phyloP scores from a whole-genome alignment of 2,888 invertebrate species.

The Drosophila affinis region DNA sequence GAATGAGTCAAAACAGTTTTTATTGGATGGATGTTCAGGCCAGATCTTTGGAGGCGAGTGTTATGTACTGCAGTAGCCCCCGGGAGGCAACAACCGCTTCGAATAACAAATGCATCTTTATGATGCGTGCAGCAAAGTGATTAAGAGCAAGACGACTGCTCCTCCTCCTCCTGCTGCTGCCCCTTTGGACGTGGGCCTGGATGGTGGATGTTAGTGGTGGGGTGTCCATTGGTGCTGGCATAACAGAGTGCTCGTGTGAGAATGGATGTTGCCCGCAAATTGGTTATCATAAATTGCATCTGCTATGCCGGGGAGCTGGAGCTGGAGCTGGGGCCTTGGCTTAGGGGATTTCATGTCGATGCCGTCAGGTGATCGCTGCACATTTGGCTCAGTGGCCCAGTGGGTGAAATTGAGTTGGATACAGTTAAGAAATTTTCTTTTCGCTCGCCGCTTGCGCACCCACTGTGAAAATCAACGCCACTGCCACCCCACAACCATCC shows the following conservation, averaged over 20 bases:
- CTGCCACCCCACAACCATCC: not conserved
- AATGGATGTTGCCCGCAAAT: conserved; percentile 41
- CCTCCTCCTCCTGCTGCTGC: conserved; percentile 16
- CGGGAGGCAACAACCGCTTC: conserved; percentile 32
- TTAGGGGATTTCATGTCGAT: conserved; percentile 35
- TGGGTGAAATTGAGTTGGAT: conserved; percentile 83
- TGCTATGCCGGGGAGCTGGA: not conserved
- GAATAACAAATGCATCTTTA: conserved; percentile 51
- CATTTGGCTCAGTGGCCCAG: conserved; percentile 83
- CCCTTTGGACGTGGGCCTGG: conserved; percentile 12
- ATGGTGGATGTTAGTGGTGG: not conserved
- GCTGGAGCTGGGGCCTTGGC: not conserved
- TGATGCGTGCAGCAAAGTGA: conserved; percentile 76
- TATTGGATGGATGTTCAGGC: conserved; percentile 14
- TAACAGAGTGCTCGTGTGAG: conserved; percentile 23
- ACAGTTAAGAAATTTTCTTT: conserved; percentile 78
- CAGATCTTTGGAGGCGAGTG: not conserved
- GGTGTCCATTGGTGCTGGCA: conserved; percentile 20
- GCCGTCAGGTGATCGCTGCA: conserved; percentile 66
- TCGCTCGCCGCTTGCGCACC: conserved; percentile 59
- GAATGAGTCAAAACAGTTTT: conserved; percentile 17
- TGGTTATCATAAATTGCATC: conserved; percentile 49
- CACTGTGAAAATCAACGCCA: conserved; percentile 58
- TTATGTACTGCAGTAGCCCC: not conserved
- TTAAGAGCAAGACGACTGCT: conserved; percentile 51